phyloP scores from a whole-genome alignment of 2,113 vertebrate genomes.

The Baryphthengus martii region DNA sequence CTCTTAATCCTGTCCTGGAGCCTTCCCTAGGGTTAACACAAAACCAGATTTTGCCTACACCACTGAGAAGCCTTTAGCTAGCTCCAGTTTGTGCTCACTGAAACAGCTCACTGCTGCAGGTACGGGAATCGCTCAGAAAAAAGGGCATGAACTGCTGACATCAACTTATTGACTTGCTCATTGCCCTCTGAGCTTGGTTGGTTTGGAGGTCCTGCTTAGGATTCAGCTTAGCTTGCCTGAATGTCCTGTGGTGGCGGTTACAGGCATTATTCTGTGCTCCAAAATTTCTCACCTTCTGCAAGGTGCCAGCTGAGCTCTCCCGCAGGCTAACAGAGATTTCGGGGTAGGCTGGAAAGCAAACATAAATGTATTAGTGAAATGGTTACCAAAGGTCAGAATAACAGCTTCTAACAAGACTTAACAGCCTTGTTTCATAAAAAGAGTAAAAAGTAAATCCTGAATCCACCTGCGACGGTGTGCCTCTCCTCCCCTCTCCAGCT shows the following conservation, averaged over 20 bases:
- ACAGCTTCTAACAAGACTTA: not conserved
- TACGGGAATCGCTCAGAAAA: accelerated
- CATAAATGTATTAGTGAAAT: not conserved
- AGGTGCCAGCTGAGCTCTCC: not conserved
- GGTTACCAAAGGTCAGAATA: not conserved
- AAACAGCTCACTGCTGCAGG: not conserved
- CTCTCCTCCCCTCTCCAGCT: not conserved
- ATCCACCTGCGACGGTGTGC: not conserved
- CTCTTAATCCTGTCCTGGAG: not conserved
- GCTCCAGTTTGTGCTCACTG: not conserved
- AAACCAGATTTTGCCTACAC: not conserved
- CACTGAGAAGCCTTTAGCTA: not conserved
- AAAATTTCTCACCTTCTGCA: slow-evolving; percentile 47
- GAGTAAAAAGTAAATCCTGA: not conserved
- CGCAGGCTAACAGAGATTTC: slow-evolving; percentile 44
- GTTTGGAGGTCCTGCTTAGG: not conserved
- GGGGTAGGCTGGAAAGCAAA: slow-evolving; percentile 69
- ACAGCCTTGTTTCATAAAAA: not conserved
- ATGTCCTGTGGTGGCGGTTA: not conserved
- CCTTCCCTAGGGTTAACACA: not conserved
- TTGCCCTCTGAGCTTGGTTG: not conserved
- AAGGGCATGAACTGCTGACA: not conserved
- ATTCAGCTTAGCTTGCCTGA: not conserved
- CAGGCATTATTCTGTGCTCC: not conserved
- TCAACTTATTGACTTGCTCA: not conserved